Conservation (phyloP, 2,797 vertebrate genomes). For the Amazonetta brasiliensis region DNA sequence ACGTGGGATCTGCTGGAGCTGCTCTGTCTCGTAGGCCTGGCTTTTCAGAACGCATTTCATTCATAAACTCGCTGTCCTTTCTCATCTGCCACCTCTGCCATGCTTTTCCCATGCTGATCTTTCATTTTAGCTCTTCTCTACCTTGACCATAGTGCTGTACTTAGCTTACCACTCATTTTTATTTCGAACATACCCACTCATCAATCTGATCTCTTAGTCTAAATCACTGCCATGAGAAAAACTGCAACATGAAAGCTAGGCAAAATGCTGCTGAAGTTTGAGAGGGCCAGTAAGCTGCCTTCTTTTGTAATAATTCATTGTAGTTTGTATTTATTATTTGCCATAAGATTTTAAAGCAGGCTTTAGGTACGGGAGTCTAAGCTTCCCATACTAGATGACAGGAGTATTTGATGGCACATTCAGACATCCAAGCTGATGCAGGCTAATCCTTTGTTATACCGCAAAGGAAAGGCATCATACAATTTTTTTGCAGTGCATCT, state of each 20-base stretch:
- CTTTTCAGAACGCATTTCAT: neutral
- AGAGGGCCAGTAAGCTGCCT: neutral
- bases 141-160: neutral
- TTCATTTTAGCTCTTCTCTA: neutral
- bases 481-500: neutral
- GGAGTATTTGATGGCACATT: neutral
- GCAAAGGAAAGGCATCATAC: neutral
- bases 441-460: slow-evolving; percentile 1
- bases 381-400: neutral
- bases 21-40: neutral
- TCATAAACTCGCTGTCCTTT: neutral
- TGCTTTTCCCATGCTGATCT: neutral
- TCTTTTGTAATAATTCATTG: neutral
- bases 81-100: neutral
- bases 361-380: neutral
- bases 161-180: neutral
- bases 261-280: neutral
- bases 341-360: neutral
- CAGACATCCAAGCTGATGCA: neutral
- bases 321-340: neutral
- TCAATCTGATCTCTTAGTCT: neutral
- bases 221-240: neutral
- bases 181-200: neutral
- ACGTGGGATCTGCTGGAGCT: neutral
- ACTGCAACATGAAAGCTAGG: neutral